These are phyloP conservation scores for Adineta ricciae DNA, from an alignment of 2,888 invertebrate genomes.

Conservation along the genomic window DNA sequence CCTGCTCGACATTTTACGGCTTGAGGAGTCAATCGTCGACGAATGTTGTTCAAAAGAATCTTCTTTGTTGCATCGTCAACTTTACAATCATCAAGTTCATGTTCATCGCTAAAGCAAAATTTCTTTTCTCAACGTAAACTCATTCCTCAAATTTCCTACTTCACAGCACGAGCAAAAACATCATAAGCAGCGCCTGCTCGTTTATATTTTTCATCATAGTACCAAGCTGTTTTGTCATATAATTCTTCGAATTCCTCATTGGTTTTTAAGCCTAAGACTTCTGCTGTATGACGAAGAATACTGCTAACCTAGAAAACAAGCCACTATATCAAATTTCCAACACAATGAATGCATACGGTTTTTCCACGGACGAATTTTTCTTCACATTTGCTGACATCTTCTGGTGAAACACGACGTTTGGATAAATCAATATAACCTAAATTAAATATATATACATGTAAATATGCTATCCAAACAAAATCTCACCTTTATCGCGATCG, in stretches of 20 bases:
- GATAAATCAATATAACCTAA: conserved; percentile 91
- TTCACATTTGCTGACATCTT: conserved; percentile 94
- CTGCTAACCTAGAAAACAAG: conserved; percentile 59
- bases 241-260: conserved; percentile 86
- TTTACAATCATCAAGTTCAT: conserved; percentile 85
- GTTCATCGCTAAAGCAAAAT: conserved; percentile 66
- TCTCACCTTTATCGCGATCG: conserved; percentile 80
- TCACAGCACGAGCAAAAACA: conserved; percentile 85
- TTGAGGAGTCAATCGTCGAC: conserved; percentile 87
- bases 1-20: conserved; percentile 77
- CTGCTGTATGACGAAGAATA: conserved; percentile 89
- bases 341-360: conserved; percentile 55
- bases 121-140: not conserved
- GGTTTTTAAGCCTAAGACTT: conserved; percentile 75
- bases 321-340: not conserved
- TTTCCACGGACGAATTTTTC: conserved; percentile 96
- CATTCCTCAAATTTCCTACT: not conserved
- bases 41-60: conserved; percentile 82
- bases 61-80: conserved; percentile 82
- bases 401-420: conserved; percentile 90
- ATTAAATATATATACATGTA: not conserved
- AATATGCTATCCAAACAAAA: too few species aligned
- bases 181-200: conserved; percentile 91
- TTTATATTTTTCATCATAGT: conserved; percentile 90
- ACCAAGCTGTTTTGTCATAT: conserved; percentile 92